Evolutionary conservation across 2,113 vertebrate genomes (phyloP).

Genomic region (Stercorarius parasiticus): DNA sequence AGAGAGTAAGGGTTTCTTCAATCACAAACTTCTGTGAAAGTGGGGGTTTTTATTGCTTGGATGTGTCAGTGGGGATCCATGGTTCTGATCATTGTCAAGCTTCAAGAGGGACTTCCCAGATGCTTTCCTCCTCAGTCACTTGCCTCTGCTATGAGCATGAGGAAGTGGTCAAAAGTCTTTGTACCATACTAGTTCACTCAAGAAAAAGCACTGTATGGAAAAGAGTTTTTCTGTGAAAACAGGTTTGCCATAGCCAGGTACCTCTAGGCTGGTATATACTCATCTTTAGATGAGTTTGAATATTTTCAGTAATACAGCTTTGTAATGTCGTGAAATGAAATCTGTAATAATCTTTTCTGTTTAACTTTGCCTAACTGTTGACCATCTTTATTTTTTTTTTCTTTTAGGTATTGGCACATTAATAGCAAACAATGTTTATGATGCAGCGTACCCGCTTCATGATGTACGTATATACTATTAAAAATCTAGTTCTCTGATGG

Average conservation of each 20-base stretch:
- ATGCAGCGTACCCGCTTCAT: conserved; percentile 93
- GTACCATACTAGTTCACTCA: background rate
- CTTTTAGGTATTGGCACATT: conserved; percentile 88
- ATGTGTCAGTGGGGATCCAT: background rate
- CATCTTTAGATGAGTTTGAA: background rate
- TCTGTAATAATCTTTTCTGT: background rate
- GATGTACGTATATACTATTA: conserved; percentile 80
- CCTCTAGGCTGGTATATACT: background rate
- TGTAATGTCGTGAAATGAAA: background rate
- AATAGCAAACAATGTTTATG: conserved; percentile 90
- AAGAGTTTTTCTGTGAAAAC: background rate
- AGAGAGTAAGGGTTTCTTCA: background rate
- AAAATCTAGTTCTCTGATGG: background rate
- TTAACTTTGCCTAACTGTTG: background rate
- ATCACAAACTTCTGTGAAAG: background rate
- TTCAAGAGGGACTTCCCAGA: background rate
- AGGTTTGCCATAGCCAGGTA: background rate
- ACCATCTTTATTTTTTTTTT: background rate
- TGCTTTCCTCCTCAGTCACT: background rate
- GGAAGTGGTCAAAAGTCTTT: background rate
- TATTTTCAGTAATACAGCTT: background rate
- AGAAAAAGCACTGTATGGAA: background rate
- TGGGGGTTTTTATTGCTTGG: accelerated
- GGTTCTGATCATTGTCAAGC: background rate
- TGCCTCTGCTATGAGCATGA: background rate